These are phyloP conservation scores for Euspilapteryx auroguttella DNA, from an alignment of 2,888 invertebrate species.

Conservation along the genomic window DNA sequence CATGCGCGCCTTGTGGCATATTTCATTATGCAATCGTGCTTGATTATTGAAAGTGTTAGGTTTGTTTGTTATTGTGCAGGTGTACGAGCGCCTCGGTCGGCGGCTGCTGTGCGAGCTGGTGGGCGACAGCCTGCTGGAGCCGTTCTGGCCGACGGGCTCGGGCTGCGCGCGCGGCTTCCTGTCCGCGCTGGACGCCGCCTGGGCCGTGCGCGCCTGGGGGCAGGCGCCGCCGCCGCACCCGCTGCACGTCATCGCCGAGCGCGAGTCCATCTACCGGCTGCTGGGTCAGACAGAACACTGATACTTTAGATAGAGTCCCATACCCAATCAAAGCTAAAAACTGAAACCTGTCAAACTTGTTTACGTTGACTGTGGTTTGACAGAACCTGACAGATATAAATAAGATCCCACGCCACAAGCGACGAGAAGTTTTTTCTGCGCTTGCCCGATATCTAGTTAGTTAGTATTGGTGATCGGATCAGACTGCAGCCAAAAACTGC, in stretches of 20 bases:
- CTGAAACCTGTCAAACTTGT: too few relatives aligned
- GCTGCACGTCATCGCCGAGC: constrained; percentile 86
- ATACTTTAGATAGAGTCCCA: not conserved
- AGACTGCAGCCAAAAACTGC: too few relatives aligned
- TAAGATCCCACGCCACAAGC: too few relatives aligned
- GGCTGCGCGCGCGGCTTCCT: constrained; percentile 97
- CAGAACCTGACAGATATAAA: too few relatives aligned
- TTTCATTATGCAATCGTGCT: too few relatives aligned
- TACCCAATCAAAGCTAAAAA: not conserved
- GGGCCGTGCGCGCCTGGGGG: constrained; percentile 89
- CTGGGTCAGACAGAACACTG: constrained; percentile 27
- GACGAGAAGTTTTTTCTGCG: too few relatives aligned
- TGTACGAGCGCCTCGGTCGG: constrained; percentile 65
- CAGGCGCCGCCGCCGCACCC: constrained; percentile 65
- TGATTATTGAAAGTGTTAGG: too few relatives aligned
- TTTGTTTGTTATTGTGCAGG: too few relatives aligned
- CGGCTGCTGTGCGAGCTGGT: constrained; percentile 87
- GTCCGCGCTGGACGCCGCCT: constrained; percentile 93
- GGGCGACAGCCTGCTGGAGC: constrained; percentile 95
- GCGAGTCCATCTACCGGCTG: constrained; percentile 90
- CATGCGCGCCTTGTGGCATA: too few relatives aligned
- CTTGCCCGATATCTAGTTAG: too few relatives aligned
- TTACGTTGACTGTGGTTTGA: too few relatives aligned
- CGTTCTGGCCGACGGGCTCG: constrained; percentile 99
- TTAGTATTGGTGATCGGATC: too few relatives aligned